Evolutionary conservation across 2,888 invertebrate species (phyloP).

Genomic region (Ichneumoninae sp.): DNA sequence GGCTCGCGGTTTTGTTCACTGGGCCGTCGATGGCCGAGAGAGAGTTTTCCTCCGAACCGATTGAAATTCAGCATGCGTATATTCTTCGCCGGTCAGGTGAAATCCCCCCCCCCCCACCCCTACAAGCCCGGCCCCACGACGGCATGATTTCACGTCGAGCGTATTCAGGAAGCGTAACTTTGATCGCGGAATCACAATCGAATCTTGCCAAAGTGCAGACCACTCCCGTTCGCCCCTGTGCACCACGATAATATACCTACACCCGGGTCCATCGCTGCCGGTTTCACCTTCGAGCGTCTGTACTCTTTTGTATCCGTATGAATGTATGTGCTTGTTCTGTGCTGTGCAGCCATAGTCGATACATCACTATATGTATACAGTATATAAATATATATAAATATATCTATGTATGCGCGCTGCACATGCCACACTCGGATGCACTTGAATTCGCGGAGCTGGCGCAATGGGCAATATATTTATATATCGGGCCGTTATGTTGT

Average conservation of each 20-base stretch:
- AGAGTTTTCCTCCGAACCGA: constrained; percentile 55
- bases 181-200: constrained; percentile 67
- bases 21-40: constrained; percentile 31
- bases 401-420: background rate
- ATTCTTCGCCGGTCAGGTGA: constrained; percentile 67
- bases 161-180: constrained; percentile 67
- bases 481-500: background rate
- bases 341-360: background rate
- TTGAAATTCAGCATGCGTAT: constrained; percentile 75
- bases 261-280: constrained; percentile 29
- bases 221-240: constrained; percentile 52
- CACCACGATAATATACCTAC: constrained; percentile 56
- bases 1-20: constrained; percentile 35
- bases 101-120: background rate
- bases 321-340: background rate
- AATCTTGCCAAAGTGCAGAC: constrained; percentile 66
- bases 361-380: background rate
- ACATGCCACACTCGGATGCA: constrained; percentile 10
- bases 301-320: constrained; percentile 4
- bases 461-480: background rate
- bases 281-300: constrained; percentile 13
- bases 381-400: background rate
- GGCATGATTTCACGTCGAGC: constrained; percentile 62
- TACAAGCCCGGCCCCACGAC: constrained; percentile 52
- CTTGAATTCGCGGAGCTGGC: background rate